Conservation (phyloP, 1,140 invertebrate genomes). For the Trichonephila clavipes region DNA sequence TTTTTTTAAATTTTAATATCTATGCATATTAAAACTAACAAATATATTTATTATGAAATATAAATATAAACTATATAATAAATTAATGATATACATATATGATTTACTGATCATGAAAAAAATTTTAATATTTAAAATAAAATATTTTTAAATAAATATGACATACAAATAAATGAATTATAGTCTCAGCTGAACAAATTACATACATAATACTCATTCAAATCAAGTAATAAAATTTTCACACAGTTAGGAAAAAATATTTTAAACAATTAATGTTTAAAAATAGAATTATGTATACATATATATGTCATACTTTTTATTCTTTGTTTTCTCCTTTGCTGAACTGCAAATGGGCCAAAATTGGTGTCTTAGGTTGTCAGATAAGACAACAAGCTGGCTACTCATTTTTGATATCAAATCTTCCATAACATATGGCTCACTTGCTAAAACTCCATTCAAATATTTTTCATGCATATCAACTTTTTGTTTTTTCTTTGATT, state of each 20-base stretch:
- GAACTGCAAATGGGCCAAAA: constrained; percentile 43
- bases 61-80: too few species aligned
- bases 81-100: too few species aligned
- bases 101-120: too few species aligned
- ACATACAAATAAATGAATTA: too few species aligned
- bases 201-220: too few species aligned
- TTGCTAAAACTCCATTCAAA: constrained; percentile 15
- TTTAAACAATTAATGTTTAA: too few species aligned
- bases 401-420: constrained; percentile 28
- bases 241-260: too few species aligned
- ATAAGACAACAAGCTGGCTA: constrained; percentile 21
- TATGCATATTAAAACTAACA: not conserved
- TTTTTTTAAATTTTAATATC: not conserved
- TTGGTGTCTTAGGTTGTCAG: not conserved
- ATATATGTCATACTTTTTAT: constrained; percentile 32
- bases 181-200: too few species aligned
- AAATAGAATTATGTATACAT: not conserved
- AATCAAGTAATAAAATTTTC: too few species aligned
- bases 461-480: constrained; percentile 49
- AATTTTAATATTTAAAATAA: too few species aligned
- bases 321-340: constrained; percentile 56
- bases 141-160: too few species aligned
- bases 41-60: too few species aligned
- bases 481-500: constrained; percentile 58
- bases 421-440: constrained; percentile 37